phyloP scores from a whole-genome alignment of 2,888 invertebrate genomes.

The Apoda limacodes region DNA sequence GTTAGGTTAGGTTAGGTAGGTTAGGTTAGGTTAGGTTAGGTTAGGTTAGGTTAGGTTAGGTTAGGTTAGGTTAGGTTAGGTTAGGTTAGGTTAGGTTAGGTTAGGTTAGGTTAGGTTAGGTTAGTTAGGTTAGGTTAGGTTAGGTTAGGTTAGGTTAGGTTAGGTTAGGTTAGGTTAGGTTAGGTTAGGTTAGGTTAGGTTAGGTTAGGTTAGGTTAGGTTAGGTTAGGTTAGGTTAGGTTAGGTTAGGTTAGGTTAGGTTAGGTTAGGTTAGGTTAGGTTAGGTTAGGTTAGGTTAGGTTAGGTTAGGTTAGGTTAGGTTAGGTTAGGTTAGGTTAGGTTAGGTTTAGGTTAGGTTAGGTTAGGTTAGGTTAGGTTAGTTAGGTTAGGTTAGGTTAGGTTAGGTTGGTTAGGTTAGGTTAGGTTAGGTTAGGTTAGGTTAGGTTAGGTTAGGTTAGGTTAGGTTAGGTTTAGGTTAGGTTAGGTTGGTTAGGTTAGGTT shows the following conservation, averaged over 20 bases:
- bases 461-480: too few relatives aligned
- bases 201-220: conserved; percentile 11
- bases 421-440: conserved; percentile 7
- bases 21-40: too few relatives aligned
- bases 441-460: conserved; percentile 11
- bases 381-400: conserved; percentile 17
- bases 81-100: conserved; percentile 9
- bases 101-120: too few relatives aligned
- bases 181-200: conserved; percentile 13
- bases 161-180: conserved; percentile 14
- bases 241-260: conserved; percentile 14
- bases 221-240: conserved; percentile 14
- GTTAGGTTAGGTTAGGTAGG: conserved; percentile 13
- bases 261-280: conserved; percentile 18
- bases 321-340: conserved; percentile 16
- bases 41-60: conserved; percentile 11
- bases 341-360: too few relatives aligned
- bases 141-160: conserved; percentile 13
- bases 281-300: conserved; percentile 17
- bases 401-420: too few relatives aligned
- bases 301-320: conserved; percentile 15
- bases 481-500: too few relatives aligned
- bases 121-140: conserved; percentile 14
- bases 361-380: conserved; percentile 15
- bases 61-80: conserved; percentile 12